Conservation (phyloP, 2,797 vertebrate genomes). For the Novumbra hubbsi region DNA sequence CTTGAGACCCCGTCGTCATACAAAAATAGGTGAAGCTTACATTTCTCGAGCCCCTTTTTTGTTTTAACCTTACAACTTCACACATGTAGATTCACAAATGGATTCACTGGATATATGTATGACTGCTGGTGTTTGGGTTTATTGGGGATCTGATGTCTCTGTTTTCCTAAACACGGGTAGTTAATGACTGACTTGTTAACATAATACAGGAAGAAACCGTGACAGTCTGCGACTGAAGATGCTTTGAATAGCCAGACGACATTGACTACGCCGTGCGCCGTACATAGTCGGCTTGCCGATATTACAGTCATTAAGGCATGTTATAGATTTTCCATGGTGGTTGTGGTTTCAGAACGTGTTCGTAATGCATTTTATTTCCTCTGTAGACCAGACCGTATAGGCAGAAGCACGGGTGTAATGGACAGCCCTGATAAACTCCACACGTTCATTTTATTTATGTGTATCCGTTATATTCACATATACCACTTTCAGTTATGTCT, state of each 20-base stretch:
- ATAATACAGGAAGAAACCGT: neutral
- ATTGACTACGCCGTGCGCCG: neutral
- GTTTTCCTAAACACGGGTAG: neutral
- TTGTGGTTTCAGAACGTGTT: no score
- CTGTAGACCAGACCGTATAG: neutral
- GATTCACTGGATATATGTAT: neutral
- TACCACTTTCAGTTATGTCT: no score
- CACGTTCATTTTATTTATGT: neutral
- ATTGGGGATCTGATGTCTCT: neutral
- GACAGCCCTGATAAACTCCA: neutral
- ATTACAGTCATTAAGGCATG: neutral
- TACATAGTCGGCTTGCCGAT: neutral
- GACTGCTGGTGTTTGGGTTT: neutral
- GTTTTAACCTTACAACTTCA: neutral
- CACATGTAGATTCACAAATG: neutral
- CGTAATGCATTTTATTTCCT: no score
- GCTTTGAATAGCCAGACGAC: neutral
- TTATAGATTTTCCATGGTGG: neutral
- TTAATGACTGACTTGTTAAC: neutral
- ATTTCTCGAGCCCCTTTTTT: neutral
- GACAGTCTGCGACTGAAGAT: neutral
- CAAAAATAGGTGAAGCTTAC: neutral
- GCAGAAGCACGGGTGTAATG: neutral
- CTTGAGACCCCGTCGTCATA: neutral
- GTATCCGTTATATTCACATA: no score